Evolutionary conservation across 1,140 invertebrate species (phyloP).

Genomic region (Nylanderia fulva): DNA sequence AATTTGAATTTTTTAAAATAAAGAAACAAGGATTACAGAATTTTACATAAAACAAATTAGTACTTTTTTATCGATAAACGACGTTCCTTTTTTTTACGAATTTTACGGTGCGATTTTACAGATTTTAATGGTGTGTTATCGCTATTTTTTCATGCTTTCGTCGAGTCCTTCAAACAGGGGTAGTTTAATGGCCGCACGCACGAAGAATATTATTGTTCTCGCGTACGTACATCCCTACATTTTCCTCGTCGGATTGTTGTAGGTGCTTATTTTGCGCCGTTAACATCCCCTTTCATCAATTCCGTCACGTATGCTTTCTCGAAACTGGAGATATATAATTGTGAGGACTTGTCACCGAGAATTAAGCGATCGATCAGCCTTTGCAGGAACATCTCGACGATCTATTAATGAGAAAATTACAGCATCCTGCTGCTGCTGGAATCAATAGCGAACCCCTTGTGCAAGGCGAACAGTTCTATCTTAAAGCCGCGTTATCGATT

Average conservation of each 20-base stretch:
- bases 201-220: constrained; percentile 62
- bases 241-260: constrained; percentile 48
- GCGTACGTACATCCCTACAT: constrained; percentile 54
- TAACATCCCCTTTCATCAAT: constrained; percentile 42
- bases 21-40: neutral
- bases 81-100: neutral
- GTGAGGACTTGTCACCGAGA: constrained; percentile 79
- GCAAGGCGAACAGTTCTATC: constrained; percentile 8
- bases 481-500: neutral
- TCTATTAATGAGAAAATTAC: constrained; percentile 71
- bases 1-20: neutral
- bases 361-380: constrained; percentile 60
- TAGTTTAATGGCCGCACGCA: constrained; percentile 37
- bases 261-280: constrained; percentile 46
- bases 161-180: neutral
- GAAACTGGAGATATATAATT: constrained; percentile 79
- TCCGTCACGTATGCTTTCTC: constrained; percentile 23
- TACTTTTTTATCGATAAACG: neutral
- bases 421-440: constrained; percentile 37
- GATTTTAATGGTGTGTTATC: constrained; percentile 18
- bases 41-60: neutral
- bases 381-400: constrained; percentile 53
- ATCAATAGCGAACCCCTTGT: constrained; percentile 60
- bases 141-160: constrained; percentile 11
- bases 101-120: neutral